Base-by-base conservation (phyloP, 2,797 vertebrate genomes). In the Tokudaia muenninki region DNA sequence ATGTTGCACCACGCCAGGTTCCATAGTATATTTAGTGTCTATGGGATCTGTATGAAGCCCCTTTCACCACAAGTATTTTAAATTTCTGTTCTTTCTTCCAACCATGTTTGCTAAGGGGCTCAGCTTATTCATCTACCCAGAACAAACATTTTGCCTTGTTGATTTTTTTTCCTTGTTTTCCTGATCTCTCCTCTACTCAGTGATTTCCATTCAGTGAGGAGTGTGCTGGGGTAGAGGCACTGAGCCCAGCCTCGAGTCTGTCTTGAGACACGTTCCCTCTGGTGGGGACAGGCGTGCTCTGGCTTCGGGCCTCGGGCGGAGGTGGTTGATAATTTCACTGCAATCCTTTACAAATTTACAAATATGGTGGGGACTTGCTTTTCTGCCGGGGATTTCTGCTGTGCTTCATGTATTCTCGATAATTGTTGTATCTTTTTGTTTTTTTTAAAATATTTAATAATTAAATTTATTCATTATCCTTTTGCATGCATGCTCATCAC, bases 151-250 rank as follows among this genome's bases (percentile, higher is more conserved):
- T 44, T 61, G 50, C 67, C 91, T 88, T 26, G 29, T 24, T 67
- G 47, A 41, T 24, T 24, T 9, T 0, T 0, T 14, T 0, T 16
- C 29, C 1, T 26, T 10, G 34, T 31, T 89, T 14, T 52, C 63
- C 77, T 37, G 9, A 63, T 72, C 44, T 63, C 63, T 31, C 14
- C 78, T 31, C 12, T 29, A 12, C 50, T n/a, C 19, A 22, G 61
- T 83, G 47, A n/a, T 79, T 89, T 84, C 83, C 34, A 75, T 70
- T 67, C 17, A 61, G 50, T 74, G 78, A 86, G 74, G 37, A 41
- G 24, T 47, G 24, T 10, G 17, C 31, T n/a, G 50, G 16, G 50
- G 19, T 79, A 52, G 4, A 81, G 78, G 31, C 47, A 10, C 6
- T 4, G 31, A 12, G 50, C 50, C 50, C 50, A 55, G 78, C 75